A percentile compares a stretch with the other conserved stretches of the same genome.
These are phyloP conservation scores for Sinocyclocheilus maitianheensis DNA, from an alignment of 2,113 vertebrate genomes.

Conservation along the genomic window DNA sequence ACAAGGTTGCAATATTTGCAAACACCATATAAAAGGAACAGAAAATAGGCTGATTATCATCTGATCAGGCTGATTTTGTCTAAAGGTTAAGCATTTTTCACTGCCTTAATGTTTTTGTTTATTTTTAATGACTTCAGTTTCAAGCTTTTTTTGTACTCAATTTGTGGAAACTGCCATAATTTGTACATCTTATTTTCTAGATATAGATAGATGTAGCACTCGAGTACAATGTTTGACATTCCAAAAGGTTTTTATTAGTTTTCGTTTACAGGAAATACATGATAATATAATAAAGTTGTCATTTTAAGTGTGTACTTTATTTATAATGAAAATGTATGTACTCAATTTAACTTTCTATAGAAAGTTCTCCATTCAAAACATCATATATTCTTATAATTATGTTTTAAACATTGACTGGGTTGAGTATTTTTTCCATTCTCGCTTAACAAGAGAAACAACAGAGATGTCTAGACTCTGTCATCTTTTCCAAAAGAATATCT, in stretches of 20 bases:
- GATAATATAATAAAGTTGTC: background rate
- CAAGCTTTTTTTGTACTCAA: background rate
- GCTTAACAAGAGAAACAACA: background rate
- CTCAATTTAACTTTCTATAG: background rate
- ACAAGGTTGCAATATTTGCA: no score
- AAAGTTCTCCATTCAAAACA: background rate
- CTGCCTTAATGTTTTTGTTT: no score
- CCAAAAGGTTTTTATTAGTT: background rate
- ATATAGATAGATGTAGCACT: background rate
- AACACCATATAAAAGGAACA: no score
- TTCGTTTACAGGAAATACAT: background rate
- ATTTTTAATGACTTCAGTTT: background rate
- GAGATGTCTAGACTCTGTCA: background rate
- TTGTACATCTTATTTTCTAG: background rate
- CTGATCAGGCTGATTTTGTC: no score
- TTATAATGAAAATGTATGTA: background rate
- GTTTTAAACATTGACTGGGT: background rate
- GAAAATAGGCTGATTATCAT: no score
- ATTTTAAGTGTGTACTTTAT: slow-evolving; percentile 12
- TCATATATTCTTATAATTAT: background rate
- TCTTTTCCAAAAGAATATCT: background rate
- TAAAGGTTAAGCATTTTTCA: no score
- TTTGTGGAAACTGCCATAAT: background rate
- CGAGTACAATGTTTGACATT: background rate
- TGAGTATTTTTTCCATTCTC: background rate